Evolutionary conservation across 2,113 vertebrate species (phyloP).

Genomic region (Panthera tigris): DNA sequence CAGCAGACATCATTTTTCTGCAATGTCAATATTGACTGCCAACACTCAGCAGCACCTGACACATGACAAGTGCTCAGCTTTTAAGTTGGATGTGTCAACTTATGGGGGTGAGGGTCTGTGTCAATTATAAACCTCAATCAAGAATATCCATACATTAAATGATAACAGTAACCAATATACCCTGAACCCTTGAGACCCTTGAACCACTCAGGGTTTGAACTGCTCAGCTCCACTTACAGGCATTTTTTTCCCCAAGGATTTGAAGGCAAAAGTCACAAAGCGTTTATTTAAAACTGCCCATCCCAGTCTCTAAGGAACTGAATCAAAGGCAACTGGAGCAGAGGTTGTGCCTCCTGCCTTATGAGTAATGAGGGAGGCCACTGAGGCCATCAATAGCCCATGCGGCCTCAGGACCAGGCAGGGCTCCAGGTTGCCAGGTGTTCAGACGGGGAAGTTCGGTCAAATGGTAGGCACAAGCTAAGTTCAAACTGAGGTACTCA

Average conservation of each 20-base stretch:
- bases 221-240: not conserved
- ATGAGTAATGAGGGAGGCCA: not conserved
- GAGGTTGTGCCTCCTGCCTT: not conserved
- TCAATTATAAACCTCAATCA: not conserved
- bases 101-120: fast-evolving
- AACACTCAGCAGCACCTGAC: not conserved
- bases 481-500: not conserved
- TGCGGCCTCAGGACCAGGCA: not conserved
- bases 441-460: not conserved
- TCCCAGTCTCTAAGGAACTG: not conserved
- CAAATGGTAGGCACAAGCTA: not conserved
- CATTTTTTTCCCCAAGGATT: not conserved
- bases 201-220: not conserved
- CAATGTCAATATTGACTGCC: not conserved
- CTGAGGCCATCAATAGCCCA: not conserved
- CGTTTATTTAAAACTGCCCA: not conserved
- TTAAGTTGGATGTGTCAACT: not conserved
- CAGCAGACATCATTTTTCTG: too few species aligned
- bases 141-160: not conserved
- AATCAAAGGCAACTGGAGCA: not conserved
- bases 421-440: not conserved
- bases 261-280: not conserved
- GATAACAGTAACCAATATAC: not conserved
- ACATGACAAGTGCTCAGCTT: not conserved
- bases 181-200: too few species aligned